Conservation (phyloP, 2,888 invertebrate genomes). For the Minunthozetes semirufus region DNA sequence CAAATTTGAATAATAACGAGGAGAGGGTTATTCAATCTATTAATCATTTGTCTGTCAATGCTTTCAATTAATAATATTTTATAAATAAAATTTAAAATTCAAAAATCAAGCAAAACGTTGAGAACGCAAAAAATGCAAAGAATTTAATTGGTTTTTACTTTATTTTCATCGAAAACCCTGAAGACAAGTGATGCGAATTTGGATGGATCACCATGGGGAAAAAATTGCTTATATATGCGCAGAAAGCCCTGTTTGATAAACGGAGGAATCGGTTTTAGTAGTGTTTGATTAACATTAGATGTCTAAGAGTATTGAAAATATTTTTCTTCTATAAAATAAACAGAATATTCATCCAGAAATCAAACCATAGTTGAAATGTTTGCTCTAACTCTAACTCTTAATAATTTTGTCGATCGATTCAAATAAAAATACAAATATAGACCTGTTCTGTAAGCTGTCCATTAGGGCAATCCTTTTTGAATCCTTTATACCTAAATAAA, state of each 20-base stretch:
- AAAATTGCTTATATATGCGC: slow-evolving; percentile 99
- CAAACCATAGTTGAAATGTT: neutral
- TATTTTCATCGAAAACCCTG: slow-evolving; percentile 97
- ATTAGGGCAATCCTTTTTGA: slow-evolving; percentile 91
- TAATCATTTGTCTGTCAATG: too few species aligned
- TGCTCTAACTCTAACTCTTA: neutral
- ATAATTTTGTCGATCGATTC: neutral
- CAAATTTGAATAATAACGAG: too few species aligned
- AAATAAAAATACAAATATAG: slow-evolving; percentile 42
- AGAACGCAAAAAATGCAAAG: neutral
- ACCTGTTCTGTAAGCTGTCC: slow-evolving; percentile 92
- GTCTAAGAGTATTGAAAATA: neutral
- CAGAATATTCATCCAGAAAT: neutral
- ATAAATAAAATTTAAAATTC: too few species aligned
- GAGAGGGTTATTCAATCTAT: too few species aligned
- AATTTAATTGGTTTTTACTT: slow-evolving; percentile 60
- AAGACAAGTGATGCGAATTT: slow-evolving; percentile 97
- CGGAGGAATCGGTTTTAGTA: neutral
- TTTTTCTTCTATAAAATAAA: neutral
- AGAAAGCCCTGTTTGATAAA: slow-evolving; percentile 76
- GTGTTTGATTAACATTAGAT: too few species aligned
- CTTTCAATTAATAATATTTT: too few species aligned
- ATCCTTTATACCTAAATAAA: slow-evolving; percentile 82
- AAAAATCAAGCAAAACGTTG: neutral
- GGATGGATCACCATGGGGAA: slow-evolving; percentile 97